Evolutionary conservation across 2,888 invertebrate genomes (phyloP).

Genomic region (Thalpophila matura): DNA sequence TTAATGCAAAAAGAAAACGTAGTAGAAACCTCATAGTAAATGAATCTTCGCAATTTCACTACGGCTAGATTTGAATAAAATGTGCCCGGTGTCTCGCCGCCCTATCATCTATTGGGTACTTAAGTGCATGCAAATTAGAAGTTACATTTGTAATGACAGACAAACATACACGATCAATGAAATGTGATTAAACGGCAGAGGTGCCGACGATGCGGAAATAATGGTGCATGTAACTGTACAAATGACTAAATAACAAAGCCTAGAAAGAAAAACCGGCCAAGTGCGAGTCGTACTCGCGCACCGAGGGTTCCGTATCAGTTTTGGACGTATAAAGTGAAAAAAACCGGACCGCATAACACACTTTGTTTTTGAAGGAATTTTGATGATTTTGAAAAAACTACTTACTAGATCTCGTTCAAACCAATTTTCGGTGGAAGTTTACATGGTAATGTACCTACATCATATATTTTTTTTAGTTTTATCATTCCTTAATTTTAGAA

Average conservation of each 20-base stretch:
- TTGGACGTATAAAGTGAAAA: too few relatives aligned
- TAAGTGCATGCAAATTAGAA: constrained; percentile 75
- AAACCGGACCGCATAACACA: too few relatives aligned
- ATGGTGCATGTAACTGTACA: neutral
- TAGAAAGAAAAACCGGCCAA: too few relatives aligned
- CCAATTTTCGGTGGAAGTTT: too few relatives aligned
- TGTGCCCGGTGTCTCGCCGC: constrained; percentile 67
- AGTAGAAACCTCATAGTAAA: constrained; percentile 26
- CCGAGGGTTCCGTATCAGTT: too few relatives aligned
- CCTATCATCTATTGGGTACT: constrained; percentile 75
- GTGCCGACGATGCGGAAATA: constrained; percentile 37
- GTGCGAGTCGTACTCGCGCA: too few relatives aligned
- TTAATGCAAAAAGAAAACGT: constrained; percentile 47
- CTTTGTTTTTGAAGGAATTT: too few relatives aligned
- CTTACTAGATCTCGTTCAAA: too few relatives aligned
- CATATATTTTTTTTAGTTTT: too few relatives aligned
- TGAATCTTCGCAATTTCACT: constrained; percentile 58
- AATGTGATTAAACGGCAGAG: constrained; percentile 43
- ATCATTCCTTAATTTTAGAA: too few relatives aligned
- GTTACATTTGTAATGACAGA: constrained; percentile 73
- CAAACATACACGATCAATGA: constrained; percentile 59
- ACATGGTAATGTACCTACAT: too few relatives aligned
- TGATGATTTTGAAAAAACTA: too few relatives aligned
- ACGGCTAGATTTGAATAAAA: constrained; percentile 74
- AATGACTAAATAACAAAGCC: neutral